phyloP scores from a whole-genome alignment of 2,113 vertebrate genomes.

The Rhabdornis inornatus region DNA sequence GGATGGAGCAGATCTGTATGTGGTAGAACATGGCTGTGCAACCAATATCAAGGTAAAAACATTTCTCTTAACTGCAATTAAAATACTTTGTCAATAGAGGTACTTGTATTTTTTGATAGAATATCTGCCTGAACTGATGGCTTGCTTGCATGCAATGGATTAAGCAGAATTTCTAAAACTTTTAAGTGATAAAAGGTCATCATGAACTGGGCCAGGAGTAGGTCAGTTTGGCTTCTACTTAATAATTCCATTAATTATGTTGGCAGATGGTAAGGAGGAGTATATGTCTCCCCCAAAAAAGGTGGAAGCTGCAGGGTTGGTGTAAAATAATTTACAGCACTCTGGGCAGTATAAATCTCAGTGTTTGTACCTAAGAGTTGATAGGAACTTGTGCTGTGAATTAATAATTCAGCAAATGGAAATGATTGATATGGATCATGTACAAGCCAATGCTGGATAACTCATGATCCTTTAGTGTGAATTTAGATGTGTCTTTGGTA shows the following conservation, averaged over 20 bases:
- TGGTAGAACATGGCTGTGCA: slow-evolving; percentile 95
- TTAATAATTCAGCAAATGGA: neutral
- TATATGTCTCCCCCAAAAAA: neutral
- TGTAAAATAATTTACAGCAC: neutral
- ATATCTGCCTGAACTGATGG: neutral
- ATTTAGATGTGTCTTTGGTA: neutral
- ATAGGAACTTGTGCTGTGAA: neutral
- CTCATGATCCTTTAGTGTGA: neutral
- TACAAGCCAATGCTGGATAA: neutral
- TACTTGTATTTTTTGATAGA: neutral
- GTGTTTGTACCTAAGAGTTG: neutral
- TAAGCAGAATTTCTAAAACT: neutral
- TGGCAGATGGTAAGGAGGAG: neutral
- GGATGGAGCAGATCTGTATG: slow-evolving; percentile 90
- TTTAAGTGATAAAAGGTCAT: neutral
- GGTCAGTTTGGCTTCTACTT: neutral
- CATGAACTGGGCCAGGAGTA: neutral
- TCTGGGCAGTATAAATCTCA: neutral
- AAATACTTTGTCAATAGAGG: neutral
- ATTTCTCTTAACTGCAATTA: neutral
- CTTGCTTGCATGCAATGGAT: neutral
- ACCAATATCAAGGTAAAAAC: slow-evolving; percentile 86
- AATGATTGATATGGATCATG: neutral
- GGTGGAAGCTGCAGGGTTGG: neutral
- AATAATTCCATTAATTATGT: neutral